Evolutionary conservation across 92 coral and sea anemone species (phyloP).

Genomic region (Parazoanthus swiftii): DNA sequence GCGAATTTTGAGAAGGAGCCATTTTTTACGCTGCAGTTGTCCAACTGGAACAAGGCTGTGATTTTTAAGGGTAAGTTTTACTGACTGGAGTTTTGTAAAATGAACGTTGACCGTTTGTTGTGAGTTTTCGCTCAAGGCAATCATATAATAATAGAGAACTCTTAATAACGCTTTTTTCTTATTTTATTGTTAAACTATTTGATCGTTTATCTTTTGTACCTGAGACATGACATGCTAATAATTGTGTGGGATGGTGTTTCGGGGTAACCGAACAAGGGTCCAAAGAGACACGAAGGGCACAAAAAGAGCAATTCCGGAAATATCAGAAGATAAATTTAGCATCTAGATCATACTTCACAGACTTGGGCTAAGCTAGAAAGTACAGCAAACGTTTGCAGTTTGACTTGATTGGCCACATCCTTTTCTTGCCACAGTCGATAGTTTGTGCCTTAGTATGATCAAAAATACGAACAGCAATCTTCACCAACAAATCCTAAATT

Average conservation of each 20-base stretch:
- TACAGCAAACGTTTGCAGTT: background rate
- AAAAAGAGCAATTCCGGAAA: conserved; percentile 24
- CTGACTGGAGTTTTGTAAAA: background rate
- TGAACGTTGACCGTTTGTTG: background rate
- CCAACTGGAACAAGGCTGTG: background rate
- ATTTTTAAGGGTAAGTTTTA: conserved; percentile 2
- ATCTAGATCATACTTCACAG: background rate
- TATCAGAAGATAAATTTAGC: conserved; percentile 26
- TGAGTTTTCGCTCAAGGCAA: conserved; percentile 4
- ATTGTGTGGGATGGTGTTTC: background rate
- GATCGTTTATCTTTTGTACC: conserved; percentile 9
- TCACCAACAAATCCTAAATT: background rate
- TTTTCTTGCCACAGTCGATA: background rate
- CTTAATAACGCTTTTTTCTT: conserved; percentile 21
- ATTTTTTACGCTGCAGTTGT: background rate
- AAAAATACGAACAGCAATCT: background rate
- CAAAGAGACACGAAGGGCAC: conserved; percentile 9
- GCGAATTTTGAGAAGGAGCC: background rate
- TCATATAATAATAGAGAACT: background rate
- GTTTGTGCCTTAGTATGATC: background rate
- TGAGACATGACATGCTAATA: conserved; percentile 25
- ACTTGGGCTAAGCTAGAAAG: background rate
- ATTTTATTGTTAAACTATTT: conserved; percentile 26
- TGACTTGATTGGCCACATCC: background rate
- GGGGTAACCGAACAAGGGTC: conserved; percentile 11